Base-by-base conservation (phyloP, 2,888 invertebrate genomes). In the Tachystola acroxantha region DNA sequence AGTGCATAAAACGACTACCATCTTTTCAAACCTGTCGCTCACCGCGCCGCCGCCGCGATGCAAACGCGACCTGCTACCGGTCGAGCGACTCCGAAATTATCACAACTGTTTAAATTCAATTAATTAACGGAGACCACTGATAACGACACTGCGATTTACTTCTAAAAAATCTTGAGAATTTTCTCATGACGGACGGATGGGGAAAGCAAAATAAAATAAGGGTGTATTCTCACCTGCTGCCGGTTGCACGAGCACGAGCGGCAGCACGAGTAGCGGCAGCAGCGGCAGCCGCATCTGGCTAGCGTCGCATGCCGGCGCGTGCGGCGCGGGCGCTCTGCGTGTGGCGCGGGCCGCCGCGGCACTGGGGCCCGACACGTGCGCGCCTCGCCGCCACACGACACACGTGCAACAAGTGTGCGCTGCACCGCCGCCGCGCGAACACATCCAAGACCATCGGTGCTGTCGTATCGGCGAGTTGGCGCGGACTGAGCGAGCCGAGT, bases 231-330 rank as follows among this genome's bases (percentile, higher is more conserved):
- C 57, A 85, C 85, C 85, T 78, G 80, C 75, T 65, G 80, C 80
- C 71, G 82, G 82, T 68, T 74, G 77, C 73, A 73, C 77, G 57
- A 84, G 79, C 70, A 81, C 69, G 72, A 86, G 79, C 74, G 79
- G 78, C 78, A 82, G 75, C 73, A 80, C 73, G 63, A 82, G 73
- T 65, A 84, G 76, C 75, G 82, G 81, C 79, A 82, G 78, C 71
- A 82, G 63, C 58, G 76, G 79, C 76, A 80, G 76, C 77, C 80
- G 85, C 85, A 85, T 84, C 74, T 60, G 60, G 65, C 72, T 79
- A 77, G 64, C 71, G 76, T 62, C 62, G 76, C 84, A 82, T 82
- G 73, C 63, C 74, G 77, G 69, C 69, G 67, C 61, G 78, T 74
- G 75, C 74, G 66, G 71, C 68, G 68, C 24, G 19, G 4, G 63